These are phyloP conservation scores for Argentina silus DNA, from an alignment of 2,797 vertebrate species.

Conservation along the genomic window DNA sequence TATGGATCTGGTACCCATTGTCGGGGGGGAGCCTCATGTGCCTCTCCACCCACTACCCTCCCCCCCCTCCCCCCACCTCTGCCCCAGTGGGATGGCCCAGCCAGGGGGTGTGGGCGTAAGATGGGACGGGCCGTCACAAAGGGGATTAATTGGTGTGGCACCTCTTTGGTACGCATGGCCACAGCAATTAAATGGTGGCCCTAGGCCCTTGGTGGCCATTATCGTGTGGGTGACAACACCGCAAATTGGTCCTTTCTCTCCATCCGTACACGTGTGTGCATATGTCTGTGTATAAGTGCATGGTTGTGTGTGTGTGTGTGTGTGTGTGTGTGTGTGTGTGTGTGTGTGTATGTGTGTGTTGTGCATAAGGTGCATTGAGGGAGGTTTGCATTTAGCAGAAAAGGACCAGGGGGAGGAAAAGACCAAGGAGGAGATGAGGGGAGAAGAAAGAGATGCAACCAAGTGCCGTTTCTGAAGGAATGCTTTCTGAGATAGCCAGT, in stretches of 20 bases:
- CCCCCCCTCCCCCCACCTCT: slow-evolving; percentile 32
- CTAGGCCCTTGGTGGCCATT: slow-evolving; percentile 66
- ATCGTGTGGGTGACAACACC: slow-evolving; percentile 64
- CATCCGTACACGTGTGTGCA: slow-evolving; percentile 33
- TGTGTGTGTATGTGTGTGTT: neutral
- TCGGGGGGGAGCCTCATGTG: slow-evolving; percentile 36
- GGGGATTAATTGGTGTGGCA: slow-evolving; percentile 76
- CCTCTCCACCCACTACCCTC: slow-evolving; percentile 34
- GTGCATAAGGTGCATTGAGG: neutral
- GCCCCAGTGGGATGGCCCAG: slow-evolving; percentile 56
- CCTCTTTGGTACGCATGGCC: slow-evolving; percentile 69
- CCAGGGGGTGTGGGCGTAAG: slow-evolving; percentile 58
- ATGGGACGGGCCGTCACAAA: slow-evolving; percentile 52
- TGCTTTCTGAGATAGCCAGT: slow-evolving; percentile 30
- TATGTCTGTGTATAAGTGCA: slow-evolving; percentile 15
- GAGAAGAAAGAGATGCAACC: slow-evolving; percentile 16
- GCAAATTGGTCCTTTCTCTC: slow-evolving; percentile 59
- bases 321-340: neutral
- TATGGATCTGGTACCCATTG: slow-evolving; percentile 58
- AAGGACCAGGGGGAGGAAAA: slow-evolving; percentile 22
- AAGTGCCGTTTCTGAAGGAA: slow-evolving; percentile 31
- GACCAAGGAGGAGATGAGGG: slow-evolving; percentile 16
- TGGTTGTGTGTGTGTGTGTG: neutral
- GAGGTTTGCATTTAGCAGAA: slow-evolving; percentile 3
- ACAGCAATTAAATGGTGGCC: slow-evolving; percentile 79